Percentiles rank a stretch among this genome's conserved stretches.
These are phyloP conservation scores for Lucilia sericata DNA, from an alignment of 1,140 invertebrate genomes.

Conservation along the genomic window DNA sequence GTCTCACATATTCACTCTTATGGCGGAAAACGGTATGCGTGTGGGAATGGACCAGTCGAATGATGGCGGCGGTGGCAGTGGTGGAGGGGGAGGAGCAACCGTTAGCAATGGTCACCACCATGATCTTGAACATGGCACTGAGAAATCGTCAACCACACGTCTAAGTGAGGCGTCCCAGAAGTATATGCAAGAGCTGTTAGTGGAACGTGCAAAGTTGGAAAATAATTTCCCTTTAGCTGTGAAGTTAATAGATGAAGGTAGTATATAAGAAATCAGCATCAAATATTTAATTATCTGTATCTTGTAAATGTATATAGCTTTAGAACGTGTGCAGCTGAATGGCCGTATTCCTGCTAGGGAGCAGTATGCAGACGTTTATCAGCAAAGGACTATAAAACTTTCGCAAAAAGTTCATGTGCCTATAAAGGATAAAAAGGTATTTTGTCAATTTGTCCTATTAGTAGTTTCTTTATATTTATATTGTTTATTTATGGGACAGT, in stretches of 20 bases:
- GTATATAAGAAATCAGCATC: neutral
- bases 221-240: slow-evolving; percentile 64
- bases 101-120: slow-evolving; percentile 62
- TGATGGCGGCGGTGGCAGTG: slow-evolving; percentile 45
- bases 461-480: slow-evolving; percentile 6
- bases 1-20: slow-evolving; percentile 49
- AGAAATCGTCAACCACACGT: slow-evolving; percentile 57
- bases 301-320: slow-evolving; percentile 69
- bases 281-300: neutral
- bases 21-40: slow-evolving; percentile 67
- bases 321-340: slow-evolving; percentile 73
- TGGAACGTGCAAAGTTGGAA: slow-evolving; percentile 63
- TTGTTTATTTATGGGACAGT: slow-evolving; percentile 71
- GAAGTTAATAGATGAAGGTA: slow-evolving; percentile 66
- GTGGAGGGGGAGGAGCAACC: slow-evolving; percentile 39
- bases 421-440: slow-evolving; percentile 89
- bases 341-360: slow-evolving; percentile 74
- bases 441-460: slow-evolving; percentile 46
- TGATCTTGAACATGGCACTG: slow-evolving; percentile 57
- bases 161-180: slow-evolving; percentile 61
- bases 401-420: slow-evolving; percentile 87
- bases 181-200: slow-evolving; percentile 65
- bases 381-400: slow-evolving; percentile 86
- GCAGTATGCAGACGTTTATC: slow-evolving; percentile 86
- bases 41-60: slow-evolving; percentile 46